phyloP scores from a whole-genome alignment of 2,113 vertebrate genomes.

The Dasyurus viverrinus region DNA sequence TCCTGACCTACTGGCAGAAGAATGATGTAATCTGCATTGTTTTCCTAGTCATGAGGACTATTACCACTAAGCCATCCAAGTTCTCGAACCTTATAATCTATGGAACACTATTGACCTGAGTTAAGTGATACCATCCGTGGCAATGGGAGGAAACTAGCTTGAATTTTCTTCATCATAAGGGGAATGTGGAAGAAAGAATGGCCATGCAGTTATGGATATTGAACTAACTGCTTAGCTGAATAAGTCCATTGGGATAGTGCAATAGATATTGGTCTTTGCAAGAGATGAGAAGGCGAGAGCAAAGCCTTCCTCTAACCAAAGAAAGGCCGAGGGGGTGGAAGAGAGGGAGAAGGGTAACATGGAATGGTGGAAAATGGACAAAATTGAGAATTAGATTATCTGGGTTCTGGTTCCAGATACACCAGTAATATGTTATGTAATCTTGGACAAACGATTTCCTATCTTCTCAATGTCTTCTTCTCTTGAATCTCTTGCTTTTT shows the following conservation, averaged over 20 bases:
- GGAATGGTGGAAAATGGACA: background rate
- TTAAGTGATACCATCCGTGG: background rate
- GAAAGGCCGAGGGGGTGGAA: too few species aligned
- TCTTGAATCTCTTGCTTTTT: too few species aligned
- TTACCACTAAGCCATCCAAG: background rate
- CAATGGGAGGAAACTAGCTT: background rate
- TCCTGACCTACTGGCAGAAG: background rate
- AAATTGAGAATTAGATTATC: background rate
- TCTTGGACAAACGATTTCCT: background rate
- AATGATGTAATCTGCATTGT: background rate
- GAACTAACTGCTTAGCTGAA: background rate
- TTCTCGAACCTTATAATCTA: background rate
- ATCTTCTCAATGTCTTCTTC: background rate
- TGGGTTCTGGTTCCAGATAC: background rate
- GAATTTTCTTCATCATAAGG: background rate
- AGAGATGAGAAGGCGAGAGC: background rate
- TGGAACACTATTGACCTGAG: background rate
- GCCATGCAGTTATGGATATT: background rate
- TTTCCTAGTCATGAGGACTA: background rate
- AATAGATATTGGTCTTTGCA: background rate
- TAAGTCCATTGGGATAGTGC: background rate
- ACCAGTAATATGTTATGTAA: background rate
- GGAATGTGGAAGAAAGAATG: background rate
- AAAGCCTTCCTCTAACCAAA: background rate
- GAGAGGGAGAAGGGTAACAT: background rate